Conservation (phyloP, 2,797 vertebrate species). For the Xenentodon cancila region DNA sequence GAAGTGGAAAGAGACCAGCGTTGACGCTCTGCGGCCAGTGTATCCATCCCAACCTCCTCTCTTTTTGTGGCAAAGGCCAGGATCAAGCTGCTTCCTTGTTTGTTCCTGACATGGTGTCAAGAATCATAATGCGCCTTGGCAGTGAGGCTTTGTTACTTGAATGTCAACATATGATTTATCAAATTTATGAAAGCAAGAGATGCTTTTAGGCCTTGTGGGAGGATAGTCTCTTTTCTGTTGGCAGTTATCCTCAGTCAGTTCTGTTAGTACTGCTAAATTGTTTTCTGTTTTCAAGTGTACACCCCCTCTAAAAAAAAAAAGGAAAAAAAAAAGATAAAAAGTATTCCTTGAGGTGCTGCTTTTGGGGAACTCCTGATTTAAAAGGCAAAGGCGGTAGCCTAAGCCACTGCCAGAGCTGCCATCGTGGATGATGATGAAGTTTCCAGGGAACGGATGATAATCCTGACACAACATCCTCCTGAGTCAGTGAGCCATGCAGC, state of each 20-base stretch:
- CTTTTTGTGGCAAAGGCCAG: not conserved
- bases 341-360: conserved; percentile 43
- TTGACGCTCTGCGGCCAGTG: not conserved
- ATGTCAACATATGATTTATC: too few species aligned
- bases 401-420: conserved; percentile 59
- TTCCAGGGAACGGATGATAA: conserved; percentile 76
- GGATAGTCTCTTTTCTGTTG: not conserved
- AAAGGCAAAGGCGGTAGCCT: conserved; percentile 62
- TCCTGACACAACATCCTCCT: conserved; percentile 77
- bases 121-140: too few species aligned
- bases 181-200: not conserved
- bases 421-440: conserved; percentile 76
- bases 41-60: not conserved
- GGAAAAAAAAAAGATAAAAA: conserved; percentile 4
- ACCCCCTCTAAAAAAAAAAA: conserved; percentile 2
- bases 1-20: not conserved
- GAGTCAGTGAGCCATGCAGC: conserved; percentile 79
- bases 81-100: too few species aligned
- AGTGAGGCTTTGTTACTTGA: too few species aligned
- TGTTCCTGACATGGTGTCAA: too few species aligned
- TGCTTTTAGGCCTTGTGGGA: not conserved
- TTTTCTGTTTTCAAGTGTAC: conserved; percentile 53
- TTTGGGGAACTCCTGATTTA: conserved; percentile 76
- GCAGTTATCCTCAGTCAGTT: conserved; percentile 36
- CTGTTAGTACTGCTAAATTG: conserved; percentile 39